Evolutionary conservation across 2,888 invertebrate species (phyloP).

Genomic region (Notodonta ziczac): DNA sequence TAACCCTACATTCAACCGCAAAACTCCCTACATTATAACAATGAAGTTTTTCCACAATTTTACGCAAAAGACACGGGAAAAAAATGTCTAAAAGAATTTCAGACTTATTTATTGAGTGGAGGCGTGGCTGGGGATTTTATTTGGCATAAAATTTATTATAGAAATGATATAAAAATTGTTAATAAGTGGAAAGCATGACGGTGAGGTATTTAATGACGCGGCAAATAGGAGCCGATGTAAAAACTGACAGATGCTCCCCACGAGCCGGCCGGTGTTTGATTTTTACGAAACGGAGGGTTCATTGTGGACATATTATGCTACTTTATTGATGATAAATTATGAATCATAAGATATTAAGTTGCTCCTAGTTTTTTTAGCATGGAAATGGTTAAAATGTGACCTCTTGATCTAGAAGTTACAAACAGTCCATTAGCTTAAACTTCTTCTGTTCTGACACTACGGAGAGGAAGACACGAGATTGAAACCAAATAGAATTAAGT

Average conservation of each 20-base stretch:
- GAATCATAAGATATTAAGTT: constrained; percentile 35
- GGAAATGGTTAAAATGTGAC: no score
- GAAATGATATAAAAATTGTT: constrained; percentile 75
- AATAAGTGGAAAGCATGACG: constrained; percentile 79
- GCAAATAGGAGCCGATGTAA: constrained; percentile 51
- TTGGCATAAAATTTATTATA: constrained; percentile 78
- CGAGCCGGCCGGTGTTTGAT: constrained; percentile 43
- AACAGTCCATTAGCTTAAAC: no score
- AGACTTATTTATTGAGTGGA: constrained; percentile 50
- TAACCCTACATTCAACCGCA: constrained; percentile 53
- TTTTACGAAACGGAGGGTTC: constrained; percentile 27
- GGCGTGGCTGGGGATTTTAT: constrained; percentile 76
- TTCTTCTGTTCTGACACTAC: no score
- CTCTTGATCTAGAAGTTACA: no score
- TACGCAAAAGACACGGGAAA: constrained; percentile 49
- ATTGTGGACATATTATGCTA: constrained; percentile 40
- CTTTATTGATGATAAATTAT: constrained; percentile 47
- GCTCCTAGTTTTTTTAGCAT: not conserved
- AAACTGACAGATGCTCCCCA: constrained; percentile 65
- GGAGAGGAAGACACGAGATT: no score
- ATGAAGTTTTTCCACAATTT: constrained; percentile 51
- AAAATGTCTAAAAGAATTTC: constrained; percentile 29
- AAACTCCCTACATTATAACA: constrained; percentile 36
- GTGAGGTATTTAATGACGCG: constrained; percentile 67
- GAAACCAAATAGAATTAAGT: no score